A percentile compares a stretch with the other conserved stretches of the same genome.
Evolutionary conservation across 2,888 invertebrate genomes (phyloP).

Genomic region (Meandrusa payeni): DNA sequence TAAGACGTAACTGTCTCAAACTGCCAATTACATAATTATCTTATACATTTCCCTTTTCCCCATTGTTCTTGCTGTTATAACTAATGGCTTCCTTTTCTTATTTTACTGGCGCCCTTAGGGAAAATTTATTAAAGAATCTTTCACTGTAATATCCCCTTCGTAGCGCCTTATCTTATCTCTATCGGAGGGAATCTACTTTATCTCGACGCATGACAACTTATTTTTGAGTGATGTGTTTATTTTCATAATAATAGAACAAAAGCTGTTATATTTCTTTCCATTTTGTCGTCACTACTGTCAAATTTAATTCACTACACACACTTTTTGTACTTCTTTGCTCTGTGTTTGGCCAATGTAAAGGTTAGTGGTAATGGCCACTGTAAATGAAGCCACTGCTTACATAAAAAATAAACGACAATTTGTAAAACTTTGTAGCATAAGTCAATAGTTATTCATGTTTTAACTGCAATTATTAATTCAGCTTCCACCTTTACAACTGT

Average conservation of each 20-base stretch:
- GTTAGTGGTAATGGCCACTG: no score
- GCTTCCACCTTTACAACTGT: constrained; percentile 6
- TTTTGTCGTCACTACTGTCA: no score
- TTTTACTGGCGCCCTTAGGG: constrained; percentile 14
- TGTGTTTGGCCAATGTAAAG: no score
- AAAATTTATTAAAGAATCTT: constrained; percentile 16
- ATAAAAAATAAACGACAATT: no score
- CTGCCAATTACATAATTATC: constrained; percentile 12
- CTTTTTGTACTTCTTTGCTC: no score
- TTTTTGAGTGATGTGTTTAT: constrained; percentile 1
- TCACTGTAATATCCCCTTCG: constrained; percentile 13
- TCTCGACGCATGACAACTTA: constrained; percentile 4
- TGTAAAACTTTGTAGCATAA: no score
- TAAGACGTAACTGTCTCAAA: neutral
- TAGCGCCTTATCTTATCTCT: constrained; percentile 16
- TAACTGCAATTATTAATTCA: constrained; percentile 8
- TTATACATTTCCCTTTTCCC: constrained; percentile 9
- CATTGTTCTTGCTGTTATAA: constrained; percentile 10
- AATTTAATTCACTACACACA: no score
- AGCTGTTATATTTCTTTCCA: no score
- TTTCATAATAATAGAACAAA: neutral
- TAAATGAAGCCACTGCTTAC: no score
- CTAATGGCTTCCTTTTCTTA: constrained; percentile 18
- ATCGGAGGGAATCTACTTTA: constrained; percentile 8
- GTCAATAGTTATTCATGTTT: no score